A percentile compares a stretch with the other conserved stretches of the same genome.
Conservation (phyloP, 1,140 invertebrate species). For the Neodiprion virginianus region DNA sequence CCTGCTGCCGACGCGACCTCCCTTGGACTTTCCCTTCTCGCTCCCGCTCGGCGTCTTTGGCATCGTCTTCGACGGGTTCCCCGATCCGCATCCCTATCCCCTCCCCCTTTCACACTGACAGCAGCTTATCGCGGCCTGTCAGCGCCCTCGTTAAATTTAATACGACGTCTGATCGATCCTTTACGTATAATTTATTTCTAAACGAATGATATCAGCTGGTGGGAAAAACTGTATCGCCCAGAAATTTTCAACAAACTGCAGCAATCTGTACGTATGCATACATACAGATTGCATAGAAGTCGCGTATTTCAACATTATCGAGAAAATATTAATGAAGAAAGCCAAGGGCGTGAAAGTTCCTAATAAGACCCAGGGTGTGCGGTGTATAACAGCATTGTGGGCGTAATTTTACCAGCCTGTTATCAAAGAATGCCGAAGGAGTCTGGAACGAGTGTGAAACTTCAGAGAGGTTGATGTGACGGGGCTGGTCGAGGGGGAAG, state of each 20-base stretch:
- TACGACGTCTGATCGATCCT: neutral
- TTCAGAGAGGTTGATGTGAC: neutral
- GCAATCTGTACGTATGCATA: no score
- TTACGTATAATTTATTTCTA: no score
- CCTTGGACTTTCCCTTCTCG: neutral
- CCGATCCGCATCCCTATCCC: neutral
- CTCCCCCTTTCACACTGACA: neutral
- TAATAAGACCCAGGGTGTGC: no score
- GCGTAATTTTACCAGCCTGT: neutral
- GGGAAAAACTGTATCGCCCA: no score
- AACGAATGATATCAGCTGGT: no score
- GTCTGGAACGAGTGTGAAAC: neutral
- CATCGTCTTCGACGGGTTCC: neutral
- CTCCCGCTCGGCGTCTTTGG: neutral
- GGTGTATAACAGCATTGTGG: no score
- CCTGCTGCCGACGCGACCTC: conserved; percentile 9
- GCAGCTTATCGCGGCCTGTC: neutral
- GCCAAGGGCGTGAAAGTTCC: no score
- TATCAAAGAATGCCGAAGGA: neutral
- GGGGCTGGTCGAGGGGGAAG: neutral
- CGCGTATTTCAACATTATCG: no score
- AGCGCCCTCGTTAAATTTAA: conserved; percentile 7
- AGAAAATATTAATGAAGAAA: no score
- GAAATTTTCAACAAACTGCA: no score
- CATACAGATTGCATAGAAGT: no score